These are phyloP conservation scores for Platerodrilus igneus DNA, from an alignment of 2,888 invertebrate species.

Conservation along the genomic window DNA sequence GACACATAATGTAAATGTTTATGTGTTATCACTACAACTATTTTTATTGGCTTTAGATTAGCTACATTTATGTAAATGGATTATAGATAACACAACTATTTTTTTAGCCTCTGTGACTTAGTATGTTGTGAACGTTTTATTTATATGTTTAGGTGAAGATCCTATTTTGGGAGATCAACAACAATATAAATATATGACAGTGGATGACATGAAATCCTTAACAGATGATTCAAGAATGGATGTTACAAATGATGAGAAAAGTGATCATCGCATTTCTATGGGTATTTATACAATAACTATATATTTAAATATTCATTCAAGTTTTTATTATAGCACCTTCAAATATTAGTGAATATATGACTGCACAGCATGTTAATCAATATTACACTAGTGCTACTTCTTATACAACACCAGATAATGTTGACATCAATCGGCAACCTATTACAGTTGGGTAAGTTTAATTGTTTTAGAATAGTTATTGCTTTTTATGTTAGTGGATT, in stretches of 20 bases:
- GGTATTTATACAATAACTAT: slow-evolving; percentile 34
- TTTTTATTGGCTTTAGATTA: too few relatives aligned
- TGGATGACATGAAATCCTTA: slow-evolving; percentile 73
- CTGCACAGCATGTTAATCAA: slow-evolving; percentile 41
- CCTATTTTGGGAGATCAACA: slow-evolving; percentile 65
- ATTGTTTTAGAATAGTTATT: not conserved
- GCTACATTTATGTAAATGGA: too few relatives aligned
- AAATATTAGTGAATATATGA: slow-evolving; percentile 46
- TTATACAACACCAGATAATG: slow-evolving; percentile 52
- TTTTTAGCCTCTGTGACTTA: not conserved
- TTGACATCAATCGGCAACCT: slow-evolving; percentile 59
- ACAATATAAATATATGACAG: slow-evolving; percentile 74
- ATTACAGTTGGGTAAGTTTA: slow-evolving; percentile 62
- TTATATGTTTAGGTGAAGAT: slow-evolving; percentile 58
- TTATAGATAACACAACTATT: too few relatives aligned
- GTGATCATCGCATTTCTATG: slow-evolving; percentile 46
- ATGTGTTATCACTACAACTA: too few relatives aligned
- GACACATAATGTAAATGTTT: too few relatives aligned
- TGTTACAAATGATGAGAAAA: slow-evolving; percentile 47
- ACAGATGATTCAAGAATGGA: slow-evolving; percentile 63
- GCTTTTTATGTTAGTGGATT: slow-evolving; percentile 6
- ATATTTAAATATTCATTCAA: not conserved
- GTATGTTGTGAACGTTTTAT: too few relatives aligned
- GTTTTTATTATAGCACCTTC: slow-evolving; percentile 37
- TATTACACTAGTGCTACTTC: slow-evolving; percentile 39